Conservation (phyloP, 2,888 invertebrate genomes). For the Asteroscopus sphinx region DNA sequence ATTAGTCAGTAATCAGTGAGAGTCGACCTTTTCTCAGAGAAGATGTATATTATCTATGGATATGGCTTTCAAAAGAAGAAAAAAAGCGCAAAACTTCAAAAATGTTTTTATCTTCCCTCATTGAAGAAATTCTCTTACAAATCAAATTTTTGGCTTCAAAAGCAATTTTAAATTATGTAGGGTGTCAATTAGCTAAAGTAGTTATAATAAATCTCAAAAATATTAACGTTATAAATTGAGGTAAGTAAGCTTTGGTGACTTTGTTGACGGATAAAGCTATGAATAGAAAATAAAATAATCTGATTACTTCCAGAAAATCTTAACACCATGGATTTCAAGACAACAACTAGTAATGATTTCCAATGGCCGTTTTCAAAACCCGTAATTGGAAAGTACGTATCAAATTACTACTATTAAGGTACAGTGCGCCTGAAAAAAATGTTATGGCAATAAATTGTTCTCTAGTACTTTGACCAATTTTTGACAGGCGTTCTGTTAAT, state of each 20-base stretch:
- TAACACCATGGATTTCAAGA: slow-evolving; percentile 84
- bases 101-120: slow-evolving; percentile 89
- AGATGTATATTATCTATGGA: too few relatives aligned
- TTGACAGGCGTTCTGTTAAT: not conserved
- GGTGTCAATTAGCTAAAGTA: slow-evolving; percentile 84
- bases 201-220: slow-evolving; percentile 85
- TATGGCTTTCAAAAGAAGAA: slow-evolving; percentile 55
- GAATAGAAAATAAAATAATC: slow-evolving; percentile 12
- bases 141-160: slow-evolving; percentile 86
- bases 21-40: slow-evolving; percentile 32
- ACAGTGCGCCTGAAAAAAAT: slow-evolving; percentile 29
- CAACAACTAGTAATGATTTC: slow-evolving; percentile 86
- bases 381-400: slow-evolving; percentile 86
- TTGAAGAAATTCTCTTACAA: slow-evolving; percentile 84
- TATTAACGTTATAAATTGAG: slow-evolving; percentile 76
- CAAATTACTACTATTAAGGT: not conserved
- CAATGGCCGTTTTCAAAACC: slow-evolving; percentile 91
- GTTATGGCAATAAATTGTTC: slow-evolving; percentile 20
- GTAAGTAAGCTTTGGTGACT: slow-evolving; percentile 50
- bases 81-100: slow-evolving; percentile 79
- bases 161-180: slow-evolving; percentile 87
- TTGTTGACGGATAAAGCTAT: slow-evolving; percentile 27
- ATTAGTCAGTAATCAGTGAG: slow-evolving; percentile 4
- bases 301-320: slow-evolving; percentile 37
- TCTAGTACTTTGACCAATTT: not conserved